Base-by-base conservation (phyloP, 2,797 vertebrate species). In the Anabacerthia variegaticeps region DNA sequence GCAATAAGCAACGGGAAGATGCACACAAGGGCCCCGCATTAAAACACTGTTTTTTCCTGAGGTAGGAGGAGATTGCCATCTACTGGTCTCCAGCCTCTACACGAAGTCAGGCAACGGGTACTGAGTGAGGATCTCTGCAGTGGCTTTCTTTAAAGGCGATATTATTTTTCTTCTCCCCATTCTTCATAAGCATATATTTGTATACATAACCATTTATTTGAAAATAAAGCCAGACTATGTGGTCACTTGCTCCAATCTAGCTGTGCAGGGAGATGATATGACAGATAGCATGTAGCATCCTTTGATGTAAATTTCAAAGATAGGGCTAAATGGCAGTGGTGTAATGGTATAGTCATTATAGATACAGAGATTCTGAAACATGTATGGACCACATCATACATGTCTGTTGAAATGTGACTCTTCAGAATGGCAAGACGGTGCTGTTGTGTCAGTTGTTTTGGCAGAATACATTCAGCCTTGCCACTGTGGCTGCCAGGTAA, bases 1-100 rank as follows among this genome's bases (percentile, higher is more conserved):
- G 93, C 92, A 95, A 93, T 95, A 95, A 97, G 96, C 91, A 81
- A 58, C 32, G 79, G 58, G 49, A 91, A 95, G 71, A 74, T 32
- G 76, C 67, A 39, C 73, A 41, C 76, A n/a, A 75, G 87, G n/a
- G 88, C 49, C 69, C 22, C 15, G 87, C 80, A 69, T 76, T 88
- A 71, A 63, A 39, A 24, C 34, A 7, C 49, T 5, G n/a, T 39
- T 81, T 28, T 28, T 36, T 89, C 85, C 71, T 96, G 93, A 48
- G 34, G 51, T 85, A 97, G 97, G 93, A 73, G 58, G 74, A 89
- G 78, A 97, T 95, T 96, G 97, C 98, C 98, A 98, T 97, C 98
- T 98, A 73, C 97, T 96, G 98, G 92, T 67, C 4, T 14, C 4
- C 18, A 10, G 34, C 36, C 63, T 91, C 65, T 41, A 18, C 43